These are phyloP conservation scores for Conus ventricosus DNA, from an alignment of 1,140 invertebrate genomes.

Conservation along the genomic window DNA sequence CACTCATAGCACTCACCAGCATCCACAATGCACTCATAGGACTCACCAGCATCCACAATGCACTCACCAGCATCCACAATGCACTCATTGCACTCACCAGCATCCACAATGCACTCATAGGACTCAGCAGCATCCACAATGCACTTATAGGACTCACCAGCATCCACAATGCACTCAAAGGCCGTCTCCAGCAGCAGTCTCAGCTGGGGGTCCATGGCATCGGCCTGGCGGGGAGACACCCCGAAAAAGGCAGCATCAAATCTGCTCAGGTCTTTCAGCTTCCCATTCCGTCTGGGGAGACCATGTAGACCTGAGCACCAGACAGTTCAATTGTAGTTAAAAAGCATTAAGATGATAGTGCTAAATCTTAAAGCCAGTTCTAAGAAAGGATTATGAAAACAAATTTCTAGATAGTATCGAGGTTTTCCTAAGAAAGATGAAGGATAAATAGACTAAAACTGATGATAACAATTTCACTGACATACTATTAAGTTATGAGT, in stretches of 20 bases:
- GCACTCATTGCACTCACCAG: no score
- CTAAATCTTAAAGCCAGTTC: no score
- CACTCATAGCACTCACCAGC: no score
- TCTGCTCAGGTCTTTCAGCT: conserved; percentile 89
- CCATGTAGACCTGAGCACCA: conserved; percentile 82
- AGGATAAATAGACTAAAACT: no score
- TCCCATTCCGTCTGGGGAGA: conserved; percentile 89
- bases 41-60: conserved; percentile 57
- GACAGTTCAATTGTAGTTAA: not conserved
- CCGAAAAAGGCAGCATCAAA: conserved; percentile 94
- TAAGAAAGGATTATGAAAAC: no score
- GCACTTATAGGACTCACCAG: conserved; percentile 81
- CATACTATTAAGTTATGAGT: no score
- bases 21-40: no score
- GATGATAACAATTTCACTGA: not conserved
- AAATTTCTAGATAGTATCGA: no score
- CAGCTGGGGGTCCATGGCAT: conserved; percentile 92
- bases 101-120: no score
- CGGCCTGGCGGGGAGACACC: conserved; percentile 92
- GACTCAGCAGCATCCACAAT: no score
- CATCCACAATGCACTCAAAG: conserved; percentile 95
- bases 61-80: conserved; percentile 72
- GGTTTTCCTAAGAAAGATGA: no score
- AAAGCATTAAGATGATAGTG: no score
- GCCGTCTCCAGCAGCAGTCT: conserved; percentile 87